Evolutionary conservation across 2,888 invertebrate genomes (phyloP), one percentile per base, ranked within the genome.

Genomic region (Tetropium fuscum): DNA sequence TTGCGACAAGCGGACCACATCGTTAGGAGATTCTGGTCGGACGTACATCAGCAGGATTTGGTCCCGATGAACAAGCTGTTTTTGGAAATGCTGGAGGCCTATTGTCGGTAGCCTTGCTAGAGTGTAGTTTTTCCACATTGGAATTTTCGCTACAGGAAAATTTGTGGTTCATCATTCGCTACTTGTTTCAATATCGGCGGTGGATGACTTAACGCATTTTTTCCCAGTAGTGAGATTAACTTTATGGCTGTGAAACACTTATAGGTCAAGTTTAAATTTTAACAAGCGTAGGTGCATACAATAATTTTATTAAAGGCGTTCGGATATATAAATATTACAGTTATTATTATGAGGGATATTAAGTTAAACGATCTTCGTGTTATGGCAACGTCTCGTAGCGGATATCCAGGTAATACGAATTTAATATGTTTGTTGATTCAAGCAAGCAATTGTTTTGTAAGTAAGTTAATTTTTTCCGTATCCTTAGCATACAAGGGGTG

Each of bases 1-100:
- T 83, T 98, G 65, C 87, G 96, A 64, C 95, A 95, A 82, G 93
- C 94, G 1, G 96, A 97, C 82, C 90, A 91, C 63, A 90, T 94
- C 43, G 90, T 97, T 70, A 88, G 96, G 47, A 89, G 91, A 74
- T 97, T 95, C 84, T 98, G 98, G 98, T 88, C 91, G 36, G 87
- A 85, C 71, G 90, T 97, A 47, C 93, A 94, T 76, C 90, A 92
- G 76, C 94, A 94, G 68, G 93, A 94, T 3, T 90, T 92, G 79
- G 93, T 95, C 60, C 91, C 91, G 70, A 95, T 98, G 94, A 97
- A 97, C 85, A 97, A 97, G 83, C 88, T 98, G 51, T 97, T 98
- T 84, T 88, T 95, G 43, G 97, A 97, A 85, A 97, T 97, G 97
- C 86, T 97, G 60, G 97, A 97, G 81, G 90, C 93, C 1, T 88